These are phyloP conservation scores for Synchiropus splendidus DNA, from an alignment of 2,113 vertebrate genomes.

Conservation along the genomic window DNA sequence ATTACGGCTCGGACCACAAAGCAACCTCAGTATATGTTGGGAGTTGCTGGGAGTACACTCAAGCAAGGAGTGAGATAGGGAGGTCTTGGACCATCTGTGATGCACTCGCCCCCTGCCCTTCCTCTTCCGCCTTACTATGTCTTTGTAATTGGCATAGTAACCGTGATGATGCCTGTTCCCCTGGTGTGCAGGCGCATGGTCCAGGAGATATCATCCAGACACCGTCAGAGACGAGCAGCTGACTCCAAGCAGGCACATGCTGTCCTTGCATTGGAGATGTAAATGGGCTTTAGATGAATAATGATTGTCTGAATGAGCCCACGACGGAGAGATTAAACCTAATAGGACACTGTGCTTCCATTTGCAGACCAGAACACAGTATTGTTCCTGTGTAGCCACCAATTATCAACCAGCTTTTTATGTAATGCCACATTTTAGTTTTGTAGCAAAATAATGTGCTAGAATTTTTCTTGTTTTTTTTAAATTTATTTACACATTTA, in stretches of 20 bases:
- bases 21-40: too few species aligned
- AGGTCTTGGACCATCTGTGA: slow-evolving; percentile 43
- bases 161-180: slow-evolving; percentile 35
- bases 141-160: slow-evolving; percentile 52
- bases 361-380: too few species aligned
- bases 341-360: too few species aligned
- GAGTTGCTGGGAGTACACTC: too few species aligned
- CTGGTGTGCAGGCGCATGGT: slow-evolving; percentile 37
- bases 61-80: slow-evolving; percentile 1
- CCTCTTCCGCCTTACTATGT: slow-evolving; percentile 32
- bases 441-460: too few species aligned
- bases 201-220: slow-evolving; percentile 26
- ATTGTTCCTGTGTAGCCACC: too few species aligned
- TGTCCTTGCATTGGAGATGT: slow-evolving; percentile 53
- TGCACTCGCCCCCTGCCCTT: slow-evolving; percentile 12
- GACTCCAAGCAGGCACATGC: slow-evolving; percentile 39
- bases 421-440: too few species aligned
- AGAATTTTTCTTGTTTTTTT: too few species aligned
- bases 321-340: slow-evolving; percentile 1
- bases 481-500: too few species aligned
- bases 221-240: slow-evolving; percentile 4
- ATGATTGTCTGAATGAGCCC: slow-evolving; percentile 28
- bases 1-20: too few species aligned
- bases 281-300: slow-evolving; percentile 15
- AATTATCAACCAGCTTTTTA: too few species aligned